phyloP scores from a whole-genome alignment of 2,797 vertebrate species.

The Diglossa cyanea region DNA sequence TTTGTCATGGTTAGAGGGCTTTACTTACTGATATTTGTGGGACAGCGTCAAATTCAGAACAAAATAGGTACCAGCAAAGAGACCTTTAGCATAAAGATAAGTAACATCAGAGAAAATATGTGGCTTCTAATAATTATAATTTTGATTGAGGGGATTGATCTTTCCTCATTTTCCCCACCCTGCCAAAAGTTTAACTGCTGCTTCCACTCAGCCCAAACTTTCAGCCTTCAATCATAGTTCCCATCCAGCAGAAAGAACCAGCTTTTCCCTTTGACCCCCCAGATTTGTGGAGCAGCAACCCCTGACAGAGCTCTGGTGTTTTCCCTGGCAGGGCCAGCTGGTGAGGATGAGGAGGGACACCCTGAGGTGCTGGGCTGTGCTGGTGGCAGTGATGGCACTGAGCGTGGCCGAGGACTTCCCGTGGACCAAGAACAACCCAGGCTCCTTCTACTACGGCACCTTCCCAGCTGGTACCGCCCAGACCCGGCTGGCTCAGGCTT shows the following conservation, averaged over 20 bases:
- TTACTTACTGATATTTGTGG: not conserved
- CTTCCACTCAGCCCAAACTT: not conserved
- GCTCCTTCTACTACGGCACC: constrained; percentile 93
- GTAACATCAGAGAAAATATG: not conserved
- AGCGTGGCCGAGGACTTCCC: constrained; percentile 81
- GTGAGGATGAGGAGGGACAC: constrained; percentile 53
- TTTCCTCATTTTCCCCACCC: not conserved
- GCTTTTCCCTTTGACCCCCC: not conserved
- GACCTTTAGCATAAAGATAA: not conserved
- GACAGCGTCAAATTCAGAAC: not conserved
- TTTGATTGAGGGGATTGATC: not conserved
- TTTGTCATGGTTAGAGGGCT: not conserved
- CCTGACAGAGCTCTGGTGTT: not conserved
- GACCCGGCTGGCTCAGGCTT: not conserved
- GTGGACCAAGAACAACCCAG: constrained; percentile 85
- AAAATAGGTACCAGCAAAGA: not conserved
- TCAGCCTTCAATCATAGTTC: not conserved
- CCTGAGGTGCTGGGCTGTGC: constrained; percentile 73
- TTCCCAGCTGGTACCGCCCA: constrained; percentile 86
- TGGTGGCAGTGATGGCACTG: constrained; percentile 78
- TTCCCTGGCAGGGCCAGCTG: not conserved
- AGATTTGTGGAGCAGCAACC: rapidly evolving
- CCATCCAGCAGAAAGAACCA: not conserved
- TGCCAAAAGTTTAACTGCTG: not conserved
- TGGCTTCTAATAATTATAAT: not conserved